Evolutionary conservation across 2,888 invertebrate genomes (phyloP).

Genomic region (Folsomia manolachei): DNA sequence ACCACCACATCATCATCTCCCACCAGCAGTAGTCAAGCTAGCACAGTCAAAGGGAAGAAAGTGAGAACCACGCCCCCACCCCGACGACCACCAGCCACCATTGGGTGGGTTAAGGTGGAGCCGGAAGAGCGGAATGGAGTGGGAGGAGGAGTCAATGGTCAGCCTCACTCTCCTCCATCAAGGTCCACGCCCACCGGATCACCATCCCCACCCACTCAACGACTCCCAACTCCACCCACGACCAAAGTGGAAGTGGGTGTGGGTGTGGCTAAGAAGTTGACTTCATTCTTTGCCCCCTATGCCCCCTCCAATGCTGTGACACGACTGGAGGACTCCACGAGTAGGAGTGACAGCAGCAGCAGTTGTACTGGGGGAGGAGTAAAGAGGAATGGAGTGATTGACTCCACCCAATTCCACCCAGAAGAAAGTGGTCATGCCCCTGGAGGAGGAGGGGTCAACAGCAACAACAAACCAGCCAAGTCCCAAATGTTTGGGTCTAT

Average conservation of each 20-base stretch:
- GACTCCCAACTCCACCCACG: not conserved
- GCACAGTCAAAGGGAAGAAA: too few relatives aligned
- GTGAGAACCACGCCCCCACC: not conserved
- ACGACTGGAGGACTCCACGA: not conserved
- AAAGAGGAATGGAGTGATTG: too few relatives aligned
- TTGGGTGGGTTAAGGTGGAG: too few relatives aligned
- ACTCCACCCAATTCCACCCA: too few relatives aligned
- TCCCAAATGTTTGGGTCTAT: constrained; percentile 47
- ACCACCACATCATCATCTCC: not conserved
- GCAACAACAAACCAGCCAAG: not conserved
- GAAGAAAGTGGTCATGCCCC: too few relatives aligned
- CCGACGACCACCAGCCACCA: not conserved
- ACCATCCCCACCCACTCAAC: constrained; percentile 49
- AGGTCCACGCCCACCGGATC: constrained; percentile 50
- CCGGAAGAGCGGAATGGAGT: constrained; percentile 35
- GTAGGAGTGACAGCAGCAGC: not conserved
- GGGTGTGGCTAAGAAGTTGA: not conserved
- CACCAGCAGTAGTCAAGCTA: not conserved
- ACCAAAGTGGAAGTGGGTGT: not conserved
- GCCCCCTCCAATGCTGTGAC: not conserved
- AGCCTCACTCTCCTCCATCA: constrained; percentile 41
- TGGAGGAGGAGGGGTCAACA: too few relatives aligned
- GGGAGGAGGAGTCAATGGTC: too few relatives aligned
- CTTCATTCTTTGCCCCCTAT: not conserved
- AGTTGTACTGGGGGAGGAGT: not conserved